Percentiles rank a stretch among this genome's conserved stretches.
Evolutionary conservation across 2,888 invertebrate species (phyloP).

Genomic region (Drepanosiphum platanoidis): DNA sequence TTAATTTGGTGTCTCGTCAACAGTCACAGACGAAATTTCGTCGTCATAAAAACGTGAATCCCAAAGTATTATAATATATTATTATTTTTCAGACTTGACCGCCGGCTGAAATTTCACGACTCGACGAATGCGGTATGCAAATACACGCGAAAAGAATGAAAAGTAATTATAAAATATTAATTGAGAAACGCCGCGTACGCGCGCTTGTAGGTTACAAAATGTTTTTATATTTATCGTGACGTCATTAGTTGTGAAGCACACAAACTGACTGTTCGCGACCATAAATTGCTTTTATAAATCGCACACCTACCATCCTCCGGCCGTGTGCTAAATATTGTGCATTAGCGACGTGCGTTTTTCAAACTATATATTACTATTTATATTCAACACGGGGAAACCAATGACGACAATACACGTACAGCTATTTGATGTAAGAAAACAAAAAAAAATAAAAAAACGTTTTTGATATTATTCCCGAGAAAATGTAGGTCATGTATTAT

Average conservation of each 20-base stretch:
- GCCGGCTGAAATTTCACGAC: no score
- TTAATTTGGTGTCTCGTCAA: no score
- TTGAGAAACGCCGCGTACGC: background rate
- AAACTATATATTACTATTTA: background rate
- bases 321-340: background rate
- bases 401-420: background rate
- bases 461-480: background rate
- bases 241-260: slow-evolving; percentile 21
- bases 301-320: background rate
- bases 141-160: background rate
- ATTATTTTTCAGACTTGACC: no score
- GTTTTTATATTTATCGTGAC: slow-evolving; percentile 16
- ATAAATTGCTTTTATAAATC: background rate
- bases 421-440: background rate
- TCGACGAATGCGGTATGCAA: no score
- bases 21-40: no score
- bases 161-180: background rate
- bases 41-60: no score
- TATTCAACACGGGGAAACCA: background rate
- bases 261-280: background rate
- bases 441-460: background rate
- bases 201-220: slow-evolving; percentile 10
- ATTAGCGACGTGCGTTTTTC: background rate
- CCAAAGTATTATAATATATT: no score
- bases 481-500: background rate